Evolutionary conservation across 2,113 vertebrate genomes (phyloP), one percentile per base, ranked within the genome.

Genomic region (Ochotona curzoniae): DNA sequence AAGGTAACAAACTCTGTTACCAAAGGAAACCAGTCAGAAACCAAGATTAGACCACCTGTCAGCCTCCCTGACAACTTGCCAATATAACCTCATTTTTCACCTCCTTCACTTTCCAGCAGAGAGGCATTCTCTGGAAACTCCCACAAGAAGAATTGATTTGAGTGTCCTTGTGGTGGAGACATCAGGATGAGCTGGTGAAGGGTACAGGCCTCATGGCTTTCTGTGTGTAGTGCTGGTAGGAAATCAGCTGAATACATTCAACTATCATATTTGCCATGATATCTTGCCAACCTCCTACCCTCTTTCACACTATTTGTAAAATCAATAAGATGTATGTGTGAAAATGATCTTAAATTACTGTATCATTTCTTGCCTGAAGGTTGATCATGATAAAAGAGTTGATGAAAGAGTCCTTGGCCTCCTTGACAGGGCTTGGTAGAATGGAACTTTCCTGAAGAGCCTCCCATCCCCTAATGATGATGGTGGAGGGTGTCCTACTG

Each of bases 251-350:
- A 61, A 25, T 51, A 60, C 10, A 74, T 70, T 76, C 81, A 91
- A 25, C 30, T 74, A 25, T 51, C 10, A 18, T n/a, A 82, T 94
- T 51, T 49, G 14, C 54, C 93, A 38, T 74, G 64, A 92, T 82
- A 63, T 93, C 92, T 75, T 30, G 38, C 64, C 28, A 83, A 38
- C 60, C 79, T 95, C 88, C 74, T 88, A 89, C 83, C 23, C 51
- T 90, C 82, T 94, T 92, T 82, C 35, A 70, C 49, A 47, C 78
- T 92, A 54, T 89, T 88, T 94, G 64, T 92, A 94, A 96, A 92
- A 93, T 90, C 91, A 96, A 60, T 85, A 90, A 93, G 67, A 80
- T 81, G 81, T 28, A 18, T 66, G 79, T 26, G 30, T 83, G n/a
- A 84, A 93, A 92, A 87, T 66, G 44, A 92, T 75, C 60, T 92